phyloP scores from a whole-genome alignment of 2,888 invertebrate genomes.

The Orgyia antiqua region DNA sequence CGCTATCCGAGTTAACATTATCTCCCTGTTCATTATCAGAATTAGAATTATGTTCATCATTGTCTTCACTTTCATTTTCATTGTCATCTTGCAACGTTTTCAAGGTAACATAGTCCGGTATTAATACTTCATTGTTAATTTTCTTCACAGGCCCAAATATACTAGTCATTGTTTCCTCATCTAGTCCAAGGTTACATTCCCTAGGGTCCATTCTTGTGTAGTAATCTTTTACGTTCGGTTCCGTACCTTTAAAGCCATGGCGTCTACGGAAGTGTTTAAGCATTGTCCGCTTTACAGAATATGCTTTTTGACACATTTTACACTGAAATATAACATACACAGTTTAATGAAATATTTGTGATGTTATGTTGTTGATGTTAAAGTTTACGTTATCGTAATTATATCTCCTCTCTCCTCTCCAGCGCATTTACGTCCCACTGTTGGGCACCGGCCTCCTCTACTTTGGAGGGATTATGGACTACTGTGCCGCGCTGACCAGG shows the following conservation, averaged over 20 bases:
- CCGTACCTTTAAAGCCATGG: constrained; percentile 47
- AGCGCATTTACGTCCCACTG: too few species aligned
- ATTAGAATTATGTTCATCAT: constrained; percentile 7
- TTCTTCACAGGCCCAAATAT: constrained; percentile 61
- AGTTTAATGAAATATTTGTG: not conserved
- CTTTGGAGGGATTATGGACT: too few species aligned
- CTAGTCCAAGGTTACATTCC: constrained; percentile 55
- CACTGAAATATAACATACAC: constrained; percentile 57
- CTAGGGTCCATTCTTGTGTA: constrained; percentile 56
- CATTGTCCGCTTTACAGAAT: constrained; percentile 63
- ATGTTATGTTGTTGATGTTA: too few species aligned
- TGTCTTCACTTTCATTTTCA: constrained; percentile 2
- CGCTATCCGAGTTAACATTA: constrained; percentile 8
- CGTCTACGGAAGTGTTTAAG: constrained; percentile 65
- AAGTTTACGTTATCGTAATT: too few species aligned
- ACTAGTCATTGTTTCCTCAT: constrained; percentile 51
- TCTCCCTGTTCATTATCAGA: constrained; percentile 10
- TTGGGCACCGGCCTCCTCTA: too few species aligned
- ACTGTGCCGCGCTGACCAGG: too few species aligned
- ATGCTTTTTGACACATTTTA: constrained; percentile 68
- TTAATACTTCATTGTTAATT: constrained; percentile 29
- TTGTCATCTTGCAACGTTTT: constrained; percentile 13
- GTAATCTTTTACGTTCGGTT: constrained; percentile 42
- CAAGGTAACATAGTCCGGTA: constrained; percentile 44
- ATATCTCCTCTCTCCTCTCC: too few species aligned